A percentile compares a stretch with the other conserved stretches of the same genome.
Conservation (phyloP, 2,888 invertebrate genomes). For the Aproaerema taeniolella region DNA sequence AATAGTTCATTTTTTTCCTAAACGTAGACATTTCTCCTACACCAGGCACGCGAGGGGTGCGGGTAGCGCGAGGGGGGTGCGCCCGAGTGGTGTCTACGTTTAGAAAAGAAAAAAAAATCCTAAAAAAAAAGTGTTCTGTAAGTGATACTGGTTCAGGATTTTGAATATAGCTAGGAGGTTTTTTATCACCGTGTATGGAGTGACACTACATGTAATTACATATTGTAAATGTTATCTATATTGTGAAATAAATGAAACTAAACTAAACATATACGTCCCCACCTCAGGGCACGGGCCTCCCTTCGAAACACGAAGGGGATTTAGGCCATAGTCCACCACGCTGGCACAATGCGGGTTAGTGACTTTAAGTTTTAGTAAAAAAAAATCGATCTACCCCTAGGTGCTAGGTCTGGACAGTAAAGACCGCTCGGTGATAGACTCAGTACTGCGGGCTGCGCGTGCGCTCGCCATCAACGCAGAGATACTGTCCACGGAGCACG, state of each 20-base stretch:
- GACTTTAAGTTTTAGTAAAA: not conserved
- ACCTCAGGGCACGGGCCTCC: not conserved
- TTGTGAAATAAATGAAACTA: not conserved
- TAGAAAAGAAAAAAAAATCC: too few relatives aligned
- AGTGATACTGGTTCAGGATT: too few relatives aligned
- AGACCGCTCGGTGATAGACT: constrained; percentile 30
- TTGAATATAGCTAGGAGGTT: too few relatives aligned
- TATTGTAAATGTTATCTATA: too few relatives aligned
- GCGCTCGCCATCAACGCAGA: constrained; percentile 80
- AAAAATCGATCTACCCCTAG: constrained; percentile 23
- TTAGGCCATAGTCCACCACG: not conserved
- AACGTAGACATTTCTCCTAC: too few relatives aligned
- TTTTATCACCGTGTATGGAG: too few relatives aligned
- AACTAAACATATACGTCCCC: not conserved
- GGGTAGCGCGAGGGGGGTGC: too few relatives aligned
- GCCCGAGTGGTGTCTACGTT: too few relatives aligned
- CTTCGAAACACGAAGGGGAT: not conserved
- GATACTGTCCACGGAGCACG: constrained; percentile 88
- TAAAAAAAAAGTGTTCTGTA: too few relatives aligned
- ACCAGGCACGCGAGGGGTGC: too few relatives aligned
- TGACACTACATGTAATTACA: too few relatives aligned
- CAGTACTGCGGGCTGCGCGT: constrained; percentile 37
- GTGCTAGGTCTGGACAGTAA: constrained; percentile 49
- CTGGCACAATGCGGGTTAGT: not conserved
- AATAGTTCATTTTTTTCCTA: too few relatives aligned